Evolutionary conservation across 2,113 vertebrate species (phyloP).

Genomic region (Lontra canadensis): DNA sequence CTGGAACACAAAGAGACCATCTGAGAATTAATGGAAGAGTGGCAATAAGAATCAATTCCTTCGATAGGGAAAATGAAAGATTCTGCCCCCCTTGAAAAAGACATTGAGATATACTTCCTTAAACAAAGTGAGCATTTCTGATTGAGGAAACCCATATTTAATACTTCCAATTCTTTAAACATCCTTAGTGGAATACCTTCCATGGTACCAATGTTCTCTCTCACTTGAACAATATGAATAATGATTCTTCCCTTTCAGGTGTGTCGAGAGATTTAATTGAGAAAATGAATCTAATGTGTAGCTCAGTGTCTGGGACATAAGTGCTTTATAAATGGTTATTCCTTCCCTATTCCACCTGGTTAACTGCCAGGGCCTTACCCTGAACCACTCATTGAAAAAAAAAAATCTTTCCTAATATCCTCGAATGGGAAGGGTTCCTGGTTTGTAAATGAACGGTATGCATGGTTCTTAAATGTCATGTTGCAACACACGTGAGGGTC

Average conservation of each 20-base stretch:
- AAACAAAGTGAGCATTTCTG: background rate
- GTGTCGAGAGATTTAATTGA: constrained; percentile 52
- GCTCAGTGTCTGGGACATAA: background rate
- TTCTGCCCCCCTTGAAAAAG: background rate
- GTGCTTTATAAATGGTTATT: background rate
- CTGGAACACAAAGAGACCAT: constrained; percentile 83
- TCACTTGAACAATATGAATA: constrained; percentile 51
- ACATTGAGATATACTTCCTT: background rate
- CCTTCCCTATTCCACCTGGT: background rate
- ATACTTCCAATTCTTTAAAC: constrained; percentile 27
- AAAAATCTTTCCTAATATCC: background rate
- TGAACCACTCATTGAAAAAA: background rate
- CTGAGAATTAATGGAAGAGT: constrained; percentile 33
- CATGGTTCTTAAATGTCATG: constrained; percentile 8
- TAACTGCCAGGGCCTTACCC: background rate
- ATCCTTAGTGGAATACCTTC: constrained; percentile 18
- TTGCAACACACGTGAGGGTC: background rate
- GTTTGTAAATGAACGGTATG: background rate
- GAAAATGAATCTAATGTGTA: constrained; percentile 47
- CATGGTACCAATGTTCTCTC: background rate
- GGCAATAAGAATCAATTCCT: background rate
- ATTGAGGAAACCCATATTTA: background rate
- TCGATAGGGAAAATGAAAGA: background rate
- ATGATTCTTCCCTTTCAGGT: constrained; percentile 44
- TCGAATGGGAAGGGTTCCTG: background rate